Base-by-base conservation (phyloP, 2,797 vertebrate genomes). In the Pygocentrus nattereri region DNA sequence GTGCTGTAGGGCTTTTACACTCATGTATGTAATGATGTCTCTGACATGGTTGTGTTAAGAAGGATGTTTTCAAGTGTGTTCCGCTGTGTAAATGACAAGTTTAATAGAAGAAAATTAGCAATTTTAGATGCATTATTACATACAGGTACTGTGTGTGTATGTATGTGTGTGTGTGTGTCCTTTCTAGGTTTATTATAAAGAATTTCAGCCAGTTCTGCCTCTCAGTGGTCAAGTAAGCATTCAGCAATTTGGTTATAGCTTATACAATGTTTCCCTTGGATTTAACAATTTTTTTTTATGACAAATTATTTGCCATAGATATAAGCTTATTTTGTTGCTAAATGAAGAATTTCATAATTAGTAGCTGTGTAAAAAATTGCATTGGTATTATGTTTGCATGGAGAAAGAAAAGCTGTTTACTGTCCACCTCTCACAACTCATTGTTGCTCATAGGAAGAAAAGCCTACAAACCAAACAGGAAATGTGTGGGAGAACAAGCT, bases 181-280 rank as follows among this genome's bases (percentile, higher is more conserved):
- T 80, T 31, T 74, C 15, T 31, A 97, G 96, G 88, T 93, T 82
- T 97, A 96, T 90, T 96, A 94, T 82, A 30, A 91, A 71, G 95
- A 95, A 73, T 96, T 95, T 90, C 86, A 93, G 78, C 94, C 93
- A 34, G 95, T 95, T 79, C 94, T 96, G 73, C 93, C 93, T 4
- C 95, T 97, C 65, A 92, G 91, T 0, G 91, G 85, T 72, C 85
- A 89, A 85, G 94, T 94, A 74, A 82, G 88, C 88, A 64, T 1
- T 54, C 25, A 30, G 23, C 1, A 18, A 1, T 50, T 12, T 10
- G 12, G n/a, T n/a, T n/a, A n/a, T n/a, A n/a, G n/a, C n/a, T n/a
- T n/a, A n/a, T n/a, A n/a, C n/a, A n/a, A n/a, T 23, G 0, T 25
- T 8, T 27, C 3, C 23, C 61, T 61, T 11, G 11, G 13, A 25